Evolutionary conservation across 2,888 invertebrate species (phyloP), one percentile per base, ranked within the genome.

Genomic region (Caradrina clavipalpis): DNA sequence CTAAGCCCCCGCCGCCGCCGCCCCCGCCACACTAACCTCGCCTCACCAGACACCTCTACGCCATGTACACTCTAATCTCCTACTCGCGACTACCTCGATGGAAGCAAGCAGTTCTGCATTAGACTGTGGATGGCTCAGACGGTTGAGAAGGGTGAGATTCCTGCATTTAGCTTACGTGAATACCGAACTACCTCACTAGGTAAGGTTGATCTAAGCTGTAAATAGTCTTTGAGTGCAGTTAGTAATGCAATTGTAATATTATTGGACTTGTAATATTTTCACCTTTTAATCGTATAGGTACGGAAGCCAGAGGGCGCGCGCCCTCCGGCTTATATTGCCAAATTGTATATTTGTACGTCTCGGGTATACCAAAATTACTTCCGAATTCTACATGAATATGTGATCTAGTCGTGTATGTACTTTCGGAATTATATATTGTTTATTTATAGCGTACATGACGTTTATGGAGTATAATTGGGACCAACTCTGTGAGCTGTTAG

Each of bases 301-400:
- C 83, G 85, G 83, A 86, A 87, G 86, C 87, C 84, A 81, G 86
- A 86, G 88, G 90, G 88, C 67, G 69, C 58, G 56, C 67, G 78
- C 81, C 87, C 89, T 87, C 87, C 75, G 71, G 87, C 87, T 89
- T 86, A 88, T 89, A 91, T 94, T 94, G 95, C 95, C 95, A 95
- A 95, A 95, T 94, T 93, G 91, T 94, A 91, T 92, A 91, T 92
- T 92, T 91, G 92, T 93, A 92, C 81, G 91, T 93, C 88, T 92
- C 89, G 89, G 93, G 92, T 94, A 93, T 95, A 95, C 95, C 95
- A 95, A 95, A 95, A 93, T 94, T 73, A 86, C 92, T 95, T 96
- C 96, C 95, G 96, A 96, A 96, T 94, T 94, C 95, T 96, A 92
- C 96, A 96, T 96, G 96, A 95, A 95, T 93, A 95, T 94, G 92